Conservation (phyloP, 1,140 invertebrate genomes). For the Phthorimaea operculella region DNA sequence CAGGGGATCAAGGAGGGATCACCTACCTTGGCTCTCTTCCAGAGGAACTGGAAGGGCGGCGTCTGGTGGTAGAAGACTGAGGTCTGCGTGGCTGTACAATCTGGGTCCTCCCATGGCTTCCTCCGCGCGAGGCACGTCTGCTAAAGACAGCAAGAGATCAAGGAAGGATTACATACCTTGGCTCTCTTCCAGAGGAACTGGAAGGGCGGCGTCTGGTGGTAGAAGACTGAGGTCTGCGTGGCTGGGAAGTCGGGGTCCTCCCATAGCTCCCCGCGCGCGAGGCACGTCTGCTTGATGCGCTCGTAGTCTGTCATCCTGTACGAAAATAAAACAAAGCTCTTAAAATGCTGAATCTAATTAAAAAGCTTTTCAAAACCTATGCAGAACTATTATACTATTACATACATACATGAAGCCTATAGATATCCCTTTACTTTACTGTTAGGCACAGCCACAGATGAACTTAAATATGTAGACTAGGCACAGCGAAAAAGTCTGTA, state of each 20-base stretch:
- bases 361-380: too few relatives aligned
- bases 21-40: constrained; percentile 92
- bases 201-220: constrained; percentile 92
- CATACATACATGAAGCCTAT: too few relatives aligned
- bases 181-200: constrained; percentile 92
- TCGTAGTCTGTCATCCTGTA: constrained; percentile 73
- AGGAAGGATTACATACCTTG: too few relatives aligned
- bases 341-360: too few relatives aligned
- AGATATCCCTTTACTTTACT: too few relatives aligned
- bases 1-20: too few relatives aligned
- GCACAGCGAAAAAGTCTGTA: too few relatives aligned
- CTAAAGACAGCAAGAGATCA: too few relatives aligned
- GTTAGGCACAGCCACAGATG: too few relatives aligned
- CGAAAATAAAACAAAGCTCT: not conserved
- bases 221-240: constrained; percentile 88
- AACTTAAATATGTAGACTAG: too few relatives aligned
- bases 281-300: constrained; percentile 81
- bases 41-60: constrained; percentile 90
- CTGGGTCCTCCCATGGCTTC: constrained; percentile 91
- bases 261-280: constrained; percentile 85
- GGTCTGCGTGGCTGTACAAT: constrained; percentile 87
- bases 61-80: constrained; percentile 95
- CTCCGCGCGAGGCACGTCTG: constrained; percentile 80
- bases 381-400: too few relatives aligned
- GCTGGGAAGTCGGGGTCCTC: constrained; percentile 93